Conservation (phyloP, 2,797 vertebrate species). For the Poecilia velifera region DNA sequence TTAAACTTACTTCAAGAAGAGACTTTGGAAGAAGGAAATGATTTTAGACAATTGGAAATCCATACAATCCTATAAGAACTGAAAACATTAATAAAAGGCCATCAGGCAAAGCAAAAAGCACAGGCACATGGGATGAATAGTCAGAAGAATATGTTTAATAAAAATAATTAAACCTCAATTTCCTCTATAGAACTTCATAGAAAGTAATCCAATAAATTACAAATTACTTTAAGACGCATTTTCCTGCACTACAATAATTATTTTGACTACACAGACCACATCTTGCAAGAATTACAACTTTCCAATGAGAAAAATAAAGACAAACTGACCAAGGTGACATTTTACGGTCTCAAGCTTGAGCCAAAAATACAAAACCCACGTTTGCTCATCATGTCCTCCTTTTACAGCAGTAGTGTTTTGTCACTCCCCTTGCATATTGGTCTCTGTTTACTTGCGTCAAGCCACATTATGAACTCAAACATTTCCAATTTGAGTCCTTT, state of each 20-base stretch:
- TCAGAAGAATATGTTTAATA: constrained; percentile 99
- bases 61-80: background rate
- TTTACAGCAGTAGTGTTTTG: constrained; percentile 81
- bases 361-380: constrained; percentile 85
- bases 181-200: constrained; percentile 99
- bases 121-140: constrained; percentile 89
- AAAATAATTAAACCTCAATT: constrained; percentile 99
- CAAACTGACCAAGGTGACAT: constrained; percentile 86
- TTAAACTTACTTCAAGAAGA: background rate
- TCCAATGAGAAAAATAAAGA: constrained; percentile 83
- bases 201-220: constrained; percentile 99
- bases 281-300: constrained; percentile 98
- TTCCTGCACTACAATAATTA: constrained; percentile 97
- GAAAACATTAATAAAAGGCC: background rate
- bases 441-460: constrained; percentile 66
- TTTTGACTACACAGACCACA: constrained; percentile 98
- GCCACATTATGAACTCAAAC: constrained; percentile 40
- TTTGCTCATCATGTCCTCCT: constrained; percentile 72
- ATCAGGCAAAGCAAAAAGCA: constrained; percentile 69
- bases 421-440: constrained; percentile 79
- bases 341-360: constrained; percentile 88
- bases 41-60: background rate
- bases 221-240: constrained; percentile 97
- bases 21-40: background rate
- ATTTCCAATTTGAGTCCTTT: constrained; percentile 34